Base-by-base conservation (phyloP, 2,113 vertebrate genomes). In the Conger conger region DNA sequence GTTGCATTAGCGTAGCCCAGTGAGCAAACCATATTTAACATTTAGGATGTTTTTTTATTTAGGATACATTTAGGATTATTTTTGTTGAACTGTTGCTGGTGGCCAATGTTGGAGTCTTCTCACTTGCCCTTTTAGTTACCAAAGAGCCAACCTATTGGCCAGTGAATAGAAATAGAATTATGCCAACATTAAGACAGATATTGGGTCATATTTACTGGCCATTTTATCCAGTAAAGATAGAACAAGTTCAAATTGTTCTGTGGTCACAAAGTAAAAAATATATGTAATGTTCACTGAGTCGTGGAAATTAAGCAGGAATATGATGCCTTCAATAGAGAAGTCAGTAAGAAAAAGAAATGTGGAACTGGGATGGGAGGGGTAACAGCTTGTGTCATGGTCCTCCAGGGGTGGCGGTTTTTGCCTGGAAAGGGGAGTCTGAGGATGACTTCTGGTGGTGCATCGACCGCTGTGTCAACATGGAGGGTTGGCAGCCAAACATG, bases 361-460 rank as follows among this genome's bases (percentile, higher is more conserved):
- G 42, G 35, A 78, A 17, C 23, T 82, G 15, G 9, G 5, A 30
- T 6, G 15, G 13, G 18, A 4, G 54, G 40, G 35, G 77, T 38
- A 79, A 38, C 77, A 40, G 35, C 0, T 1, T 42, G 77, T 37
- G 17, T 79, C 2, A 3, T 45, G 37, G 17, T 83, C 16, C 33
- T 87, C 86, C 80, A 97, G 96, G 96, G 88, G 96, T 97, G 60
- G 94, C 96, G 0, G 95, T 97, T 87, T 97, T 96, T 80, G 95
- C 96, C 83, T 97, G 96, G 96, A 97, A 97, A 84, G 96, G 96
- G 23, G 96, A 97, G 86, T 96, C 96, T 0, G 96, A 97, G 89
- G 96, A 97, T 87, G 96, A 97, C 89, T 97, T 96, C 93, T 97
- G 96, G 96, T 97, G 96, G 96, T 97, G 95, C 86, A 97, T 97